Conservation (phyloP, 2,888 invertebrate species). For the Neria commutata region DNA sequence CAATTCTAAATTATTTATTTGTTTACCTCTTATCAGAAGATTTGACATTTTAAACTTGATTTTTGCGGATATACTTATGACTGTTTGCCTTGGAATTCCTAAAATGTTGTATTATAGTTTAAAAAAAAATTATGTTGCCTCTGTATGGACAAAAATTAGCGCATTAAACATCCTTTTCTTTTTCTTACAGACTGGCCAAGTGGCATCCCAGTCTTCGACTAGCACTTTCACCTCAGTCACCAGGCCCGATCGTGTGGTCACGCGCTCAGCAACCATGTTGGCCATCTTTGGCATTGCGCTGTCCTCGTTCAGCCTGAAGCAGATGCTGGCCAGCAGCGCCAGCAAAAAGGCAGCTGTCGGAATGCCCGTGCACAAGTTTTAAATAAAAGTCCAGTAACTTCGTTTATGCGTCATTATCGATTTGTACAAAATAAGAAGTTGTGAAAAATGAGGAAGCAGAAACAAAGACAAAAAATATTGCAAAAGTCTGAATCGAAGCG, state of each 20-base stretch:
- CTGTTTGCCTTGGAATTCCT: too few species aligned
- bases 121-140: too few species aligned
- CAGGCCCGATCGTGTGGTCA: constrained; percentile 64
- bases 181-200: constrained; percentile 37
- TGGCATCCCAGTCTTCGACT: constrained; percentile 40
- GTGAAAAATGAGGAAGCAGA: background rate
- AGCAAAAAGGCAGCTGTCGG: constrained; percentile 34
- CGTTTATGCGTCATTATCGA: background rate
- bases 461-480: background rate
- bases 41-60: too few species aligned
- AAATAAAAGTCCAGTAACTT: constrained; percentile 26
- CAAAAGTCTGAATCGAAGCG: background rate
- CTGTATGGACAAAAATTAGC: too few species aligned
- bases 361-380: constrained; percentile 47
- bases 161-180: too few species aligned
- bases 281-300: constrained; percentile 68
- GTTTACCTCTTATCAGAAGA: too few species aligned
- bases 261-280: constrained; percentile 66
- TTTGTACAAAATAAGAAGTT: background rate
- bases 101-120: background rate
- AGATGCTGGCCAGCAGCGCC: constrained; percentile 64
- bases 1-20: too few species aligned
- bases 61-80: too few species aligned
- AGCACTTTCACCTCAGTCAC: constrained; percentile 45
- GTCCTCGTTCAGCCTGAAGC: constrained; percentile 70